Evolutionary conservation across 2,888 invertebrate species (phyloP), one percentile per base, ranked within the genome.

Genomic region (Colostygia pectinataria): DNA sequence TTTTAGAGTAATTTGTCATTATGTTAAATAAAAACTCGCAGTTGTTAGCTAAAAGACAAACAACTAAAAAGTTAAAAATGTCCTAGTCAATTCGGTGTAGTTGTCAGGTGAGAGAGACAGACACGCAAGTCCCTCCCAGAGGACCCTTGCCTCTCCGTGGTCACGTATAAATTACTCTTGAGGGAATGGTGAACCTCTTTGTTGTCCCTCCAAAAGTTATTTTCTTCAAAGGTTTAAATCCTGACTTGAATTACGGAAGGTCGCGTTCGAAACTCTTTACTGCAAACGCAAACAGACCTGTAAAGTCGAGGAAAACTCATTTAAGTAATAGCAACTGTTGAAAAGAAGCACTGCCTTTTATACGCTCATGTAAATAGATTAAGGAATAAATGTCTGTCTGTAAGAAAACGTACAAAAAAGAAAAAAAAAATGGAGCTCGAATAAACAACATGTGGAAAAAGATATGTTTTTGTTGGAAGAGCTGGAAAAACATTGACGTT

Each of bases 101-200:
- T 65, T 69, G 70, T 66, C 71, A 66, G 69, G 66, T 58, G 61
- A 59, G 62, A 62, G 59, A 61, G 69, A 59, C 66, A 55, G 67
- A 68, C 84, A 87, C 78, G 84, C 83, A 66, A 83, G 66, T 66
- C 64, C 47, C 49, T 74, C 78, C 77, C 75, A 36, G 37, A 65
- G 78, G 85, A 80, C 70, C 57, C 63, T 68, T 66, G 61, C 71
- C 66, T 44, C 68, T 63, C 66, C 68, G 78, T 80, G 83, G 87
- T 84, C 86, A 86, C 87, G 83, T 87, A 88, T 88, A 88, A 87
- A 88, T 88, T 87, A 88, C 87, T 77, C 77, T 64, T 71, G 75
- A 74, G 80, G 76, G 76, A 79, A 75, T 72, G 65, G 71, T 66
- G 44, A 73, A 72, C 65, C 80, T 81, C 84, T 83, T 84, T 85